These are phyloP conservation scores for Melikaiella ostensackeni DNA, from an alignment of 2,888 invertebrate species.

Conservation along the genomic window DNA sequence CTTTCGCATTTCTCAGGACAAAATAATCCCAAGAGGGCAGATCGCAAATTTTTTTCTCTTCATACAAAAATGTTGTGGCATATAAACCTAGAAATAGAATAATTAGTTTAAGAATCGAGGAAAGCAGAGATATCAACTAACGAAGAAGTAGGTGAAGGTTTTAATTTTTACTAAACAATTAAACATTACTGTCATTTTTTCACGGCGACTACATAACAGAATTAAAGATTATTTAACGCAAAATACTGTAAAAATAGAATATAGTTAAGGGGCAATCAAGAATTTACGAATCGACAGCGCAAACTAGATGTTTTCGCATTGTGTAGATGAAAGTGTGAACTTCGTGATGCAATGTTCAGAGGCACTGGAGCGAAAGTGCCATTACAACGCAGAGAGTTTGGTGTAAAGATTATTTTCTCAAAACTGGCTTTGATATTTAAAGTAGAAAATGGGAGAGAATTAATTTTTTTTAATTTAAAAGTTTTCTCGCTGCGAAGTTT, in stretches of 20 bases:
- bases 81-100: conserved; percentile 27
- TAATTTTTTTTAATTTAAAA: neutral
- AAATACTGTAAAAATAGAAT: neutral
- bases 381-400: neutral
- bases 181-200: conserved; percentile 8
- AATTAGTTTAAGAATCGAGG: neutral
- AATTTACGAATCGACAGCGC: neutral
- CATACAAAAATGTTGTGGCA: conserved; percentile 18
- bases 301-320: conserved; percentile 1
- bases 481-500: neutral
- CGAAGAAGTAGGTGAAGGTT: conserved; percentile 13
- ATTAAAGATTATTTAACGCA: neutral
- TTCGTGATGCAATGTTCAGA: conserved; percentile 6
- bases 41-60: neutral
- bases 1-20: neutral
- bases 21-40: conserved; percentile 23
- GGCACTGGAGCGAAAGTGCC: conserved; percentile 1
- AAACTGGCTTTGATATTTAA: neutral
- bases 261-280: conserved; percentile 8
- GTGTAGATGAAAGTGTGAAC: neutral
- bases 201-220: neutral
- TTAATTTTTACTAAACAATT: conserved; percentile 5
- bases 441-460: neutral
- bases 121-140: conserved; percentile 17
- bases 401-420: neutral